Evolutionary conservation across 2,113 vertebrate genomes (phyloP).

Genomic region (Willisornis vidua): DNA sequence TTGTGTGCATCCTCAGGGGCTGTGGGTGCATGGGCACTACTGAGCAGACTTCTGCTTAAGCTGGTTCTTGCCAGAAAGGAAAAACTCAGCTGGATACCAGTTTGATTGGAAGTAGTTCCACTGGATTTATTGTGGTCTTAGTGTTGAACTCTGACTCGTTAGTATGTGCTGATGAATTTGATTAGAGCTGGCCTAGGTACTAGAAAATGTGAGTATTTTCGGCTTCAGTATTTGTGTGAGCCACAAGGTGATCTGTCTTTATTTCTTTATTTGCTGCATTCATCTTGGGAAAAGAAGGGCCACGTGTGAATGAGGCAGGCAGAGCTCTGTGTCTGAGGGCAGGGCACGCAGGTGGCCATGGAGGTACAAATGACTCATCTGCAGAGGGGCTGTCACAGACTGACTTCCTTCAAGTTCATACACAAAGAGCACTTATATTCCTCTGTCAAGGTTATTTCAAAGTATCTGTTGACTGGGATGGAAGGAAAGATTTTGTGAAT

Average conservation of each 20-base stretch:
- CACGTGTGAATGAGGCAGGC: accelerated
- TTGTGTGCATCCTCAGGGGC: background rate
- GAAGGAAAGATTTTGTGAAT: background rate
- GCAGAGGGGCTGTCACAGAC: background rate
- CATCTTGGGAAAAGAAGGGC: background rate
- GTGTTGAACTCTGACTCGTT: background rate
- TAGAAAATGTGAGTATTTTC: background rate
- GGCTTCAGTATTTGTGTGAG: background rate
- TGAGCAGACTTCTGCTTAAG: background rate
- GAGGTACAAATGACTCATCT: background rate
- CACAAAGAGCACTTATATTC: background rate
- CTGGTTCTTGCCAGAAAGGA: background rate
- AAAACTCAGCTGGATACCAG: background rate
- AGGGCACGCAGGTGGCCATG: background rate
- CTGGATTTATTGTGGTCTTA: background rate
- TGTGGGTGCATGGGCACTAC: background rate
- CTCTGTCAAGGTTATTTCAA: background rate
- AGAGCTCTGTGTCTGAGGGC: background rate
- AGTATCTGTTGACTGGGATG: background rate
- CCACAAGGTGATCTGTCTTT: background rate
- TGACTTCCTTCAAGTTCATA: background rate
- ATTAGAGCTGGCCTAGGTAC: background rate
- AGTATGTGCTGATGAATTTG: background rate
- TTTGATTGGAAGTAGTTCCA: background rate
- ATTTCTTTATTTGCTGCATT: background rate